Percentiles rank a stretch among this genome's conserved stretches.
Evolutionary conservation across 2,888 invertebrate genomes (phyloP).

Genomic region (Phaonia tiefii): DNA sequence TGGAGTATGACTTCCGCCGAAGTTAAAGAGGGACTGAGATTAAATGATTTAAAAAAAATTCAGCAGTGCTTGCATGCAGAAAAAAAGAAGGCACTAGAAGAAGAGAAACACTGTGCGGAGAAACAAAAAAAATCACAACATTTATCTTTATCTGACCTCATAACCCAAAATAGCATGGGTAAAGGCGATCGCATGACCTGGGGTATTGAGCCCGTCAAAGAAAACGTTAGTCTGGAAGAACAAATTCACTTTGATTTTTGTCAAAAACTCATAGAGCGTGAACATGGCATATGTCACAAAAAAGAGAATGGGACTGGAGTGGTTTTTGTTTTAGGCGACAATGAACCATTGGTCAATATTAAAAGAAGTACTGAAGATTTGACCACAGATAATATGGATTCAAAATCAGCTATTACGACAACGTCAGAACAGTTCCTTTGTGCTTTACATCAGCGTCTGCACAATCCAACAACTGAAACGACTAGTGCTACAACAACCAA

Average conservation of each 20-base stretch:
- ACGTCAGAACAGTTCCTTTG: constrained; percentile 70
- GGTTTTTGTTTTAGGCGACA: constrained; percentile 87
- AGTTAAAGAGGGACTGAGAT: constrained; percentile 78
- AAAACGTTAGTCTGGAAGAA: constrained; percentile 77
- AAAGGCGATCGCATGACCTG: constrained; percentile 78
- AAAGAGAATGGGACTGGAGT: constrained; percentile 79
- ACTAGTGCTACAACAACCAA: constrained; percentile 37
- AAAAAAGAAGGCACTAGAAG: constrained; percentile 10
- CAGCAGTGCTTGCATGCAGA: constrained; percentile 13
- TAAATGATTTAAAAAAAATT: constrained; percentile 70
- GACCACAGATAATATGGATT: constrained; percentile 55
- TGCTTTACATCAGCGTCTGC: constrained; percentile 75
- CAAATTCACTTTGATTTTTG: constrained; percentile 76
- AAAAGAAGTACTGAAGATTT: constrained; percentile 81
- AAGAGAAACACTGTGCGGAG: constrained; percentile 18
- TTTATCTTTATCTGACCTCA: constrained; percentile 78
- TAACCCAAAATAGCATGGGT: constrained; percentile 79
- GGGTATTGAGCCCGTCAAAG: constrained; percentile 79
- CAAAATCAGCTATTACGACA: constrained; percentile 19
- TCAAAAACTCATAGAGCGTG: constrained; percentile 74
- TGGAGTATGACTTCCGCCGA: constrained; percentile 77
- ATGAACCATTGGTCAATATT: constrained; percentile 85
- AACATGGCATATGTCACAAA: constrained; percentile 71
- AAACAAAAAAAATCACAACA: constrained; percentile 69
- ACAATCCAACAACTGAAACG: constrained; percentile 62